Percentiles rank a stretch among this genome's conserved stretches.
Evolutionary conservation across 2,797 vertebrate genomes (phyloP).

Genomic region (Tapirus indicus): DNA sequence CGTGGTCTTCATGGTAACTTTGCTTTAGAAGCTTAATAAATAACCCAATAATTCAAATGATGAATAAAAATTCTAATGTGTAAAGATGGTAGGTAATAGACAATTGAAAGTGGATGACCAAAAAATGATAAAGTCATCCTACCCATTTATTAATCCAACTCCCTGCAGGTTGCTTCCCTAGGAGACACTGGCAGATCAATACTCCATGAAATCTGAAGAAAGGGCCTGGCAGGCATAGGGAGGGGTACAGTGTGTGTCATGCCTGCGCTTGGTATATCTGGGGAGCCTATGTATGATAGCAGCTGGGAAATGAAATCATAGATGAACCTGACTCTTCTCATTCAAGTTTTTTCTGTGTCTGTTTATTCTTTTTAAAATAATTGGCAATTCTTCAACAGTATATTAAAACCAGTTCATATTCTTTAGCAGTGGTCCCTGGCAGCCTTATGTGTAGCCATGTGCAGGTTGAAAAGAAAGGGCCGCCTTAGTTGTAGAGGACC

Average conservation of each 20-base stretch:
- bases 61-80: constrained; percentile 28
- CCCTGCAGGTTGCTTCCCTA: not conserved
- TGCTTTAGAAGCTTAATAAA: constrained; percentile 32
- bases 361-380: not conserved
- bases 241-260: not conserved
- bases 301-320: not conserved
- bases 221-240: not conserved
- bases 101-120: not conserved
- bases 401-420: not conserved
- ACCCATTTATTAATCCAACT: not conserved
- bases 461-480: not conserved
- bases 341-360: not conserved
- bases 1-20: not conserved
- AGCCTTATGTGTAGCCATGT: not conserved
- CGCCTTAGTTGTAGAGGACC: not conserved
- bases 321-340: not conserved
- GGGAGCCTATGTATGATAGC: not conserved
- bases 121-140: not conserved
- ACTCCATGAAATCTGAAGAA: not conserved
- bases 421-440: constrained; percentile 15
- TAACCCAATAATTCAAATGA: not conserved
- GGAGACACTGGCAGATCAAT: not conserved
- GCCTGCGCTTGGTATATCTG: not conserved
- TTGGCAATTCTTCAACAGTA: constrained; percentile 2
- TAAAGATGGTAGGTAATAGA: not conserved